Evolutionary conservation across 2,797 vertebrate genomes (phyloP).

Genomic region (Coregonus sp.): DNA sequence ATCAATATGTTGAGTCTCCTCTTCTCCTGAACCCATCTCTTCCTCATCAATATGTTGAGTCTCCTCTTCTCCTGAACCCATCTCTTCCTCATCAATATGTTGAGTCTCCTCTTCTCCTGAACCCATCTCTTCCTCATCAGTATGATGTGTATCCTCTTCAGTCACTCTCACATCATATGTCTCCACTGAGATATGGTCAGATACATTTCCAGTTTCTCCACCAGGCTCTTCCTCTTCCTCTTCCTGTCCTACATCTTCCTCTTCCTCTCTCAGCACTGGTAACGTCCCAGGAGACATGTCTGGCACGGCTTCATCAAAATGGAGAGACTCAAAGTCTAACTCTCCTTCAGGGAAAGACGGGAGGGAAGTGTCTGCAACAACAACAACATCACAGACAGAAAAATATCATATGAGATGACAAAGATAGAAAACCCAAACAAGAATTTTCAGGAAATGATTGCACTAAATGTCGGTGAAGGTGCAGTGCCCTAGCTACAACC

Average conservation of each 20-base stretch:
- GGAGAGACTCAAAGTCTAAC: constrained; percentile 67
- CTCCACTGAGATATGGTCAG: constrained; percentile 19
- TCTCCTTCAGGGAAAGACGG: constrained; percentile 57
- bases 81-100: constrained; percentile 16
- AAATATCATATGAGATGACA: background rate
- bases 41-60: background rate
- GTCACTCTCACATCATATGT: constrained; percentile 17
- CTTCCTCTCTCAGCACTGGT: constrained; percentile 31
- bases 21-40: constrained; percentile 14
- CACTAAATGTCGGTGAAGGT: background rate
- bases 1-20: constrained; percentile 5
- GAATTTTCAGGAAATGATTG: background rate
- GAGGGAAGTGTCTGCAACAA: constrained; percentile 57
- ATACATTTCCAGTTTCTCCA: constrained; percentile 29
- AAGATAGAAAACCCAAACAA: background rate
- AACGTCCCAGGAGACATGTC: constrained; percentile 21
- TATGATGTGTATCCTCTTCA: constrained; percentile 23
- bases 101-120: background rate
- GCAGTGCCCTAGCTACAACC: background rate
- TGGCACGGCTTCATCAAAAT: constrained; percentile 48
- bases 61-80: background rate
- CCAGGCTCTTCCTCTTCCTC: constrained; percentile 7
- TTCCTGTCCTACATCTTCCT: constrained; percentile 51
- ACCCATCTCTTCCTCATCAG: constrained; percentile 21
- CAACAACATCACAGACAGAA: constrained; percentile 19